Percentiles rank a stretch among this genome's conserved stretches.
Conservation (phyloP, 2,888 invertebrate species). For the Notodonta dromedarius region DNA sequence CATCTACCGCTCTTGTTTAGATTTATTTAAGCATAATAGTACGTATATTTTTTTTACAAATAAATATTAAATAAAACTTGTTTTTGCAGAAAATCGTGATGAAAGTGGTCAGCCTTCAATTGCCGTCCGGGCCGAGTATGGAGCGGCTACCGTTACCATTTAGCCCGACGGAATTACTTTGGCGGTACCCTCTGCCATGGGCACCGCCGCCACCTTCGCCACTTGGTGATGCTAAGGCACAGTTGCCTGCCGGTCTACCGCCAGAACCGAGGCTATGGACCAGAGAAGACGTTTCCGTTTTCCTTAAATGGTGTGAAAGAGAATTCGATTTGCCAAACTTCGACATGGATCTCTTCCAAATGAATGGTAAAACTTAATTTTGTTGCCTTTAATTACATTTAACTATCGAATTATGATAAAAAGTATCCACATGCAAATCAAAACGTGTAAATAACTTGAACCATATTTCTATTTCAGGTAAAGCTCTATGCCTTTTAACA, state of each 20-base stretch:
- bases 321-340: conserved; percentile 96
- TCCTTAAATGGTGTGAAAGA: conserved; percentile 95
- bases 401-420: background rate
- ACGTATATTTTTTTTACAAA: background rate
- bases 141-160: conserved; percentile 92
- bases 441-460: conserved; percentile 7
- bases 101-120: conserved; percentile 88
- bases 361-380: conserved; percentile 91
- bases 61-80: background rate
- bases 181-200: conserved; percentile 93
- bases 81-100: conserved; percentile 75
- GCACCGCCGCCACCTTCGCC: conserved; percentile 88
- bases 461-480: conserved; percentile 83
- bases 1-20: too few species aligned
- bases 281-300: conserved; percentile 94
- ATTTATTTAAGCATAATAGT: too few species aligned
- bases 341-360: conserved; percentile 97
- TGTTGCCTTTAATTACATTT: background rate
- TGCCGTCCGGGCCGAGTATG: conserved; percentile 89
- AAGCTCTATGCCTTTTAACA: conserved; percentile 95
- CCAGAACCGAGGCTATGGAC: conserved; percentile 96
- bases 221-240: conserved; percentile 93
- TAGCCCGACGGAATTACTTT: conserved; percentile 92
- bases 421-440: background rate
- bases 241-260: conserved; percentile 92